Evolutionary conservation across 1,140 invertebrate genomes (phyloP).

Genomic region (Latrodectus geometricus): DNA sequence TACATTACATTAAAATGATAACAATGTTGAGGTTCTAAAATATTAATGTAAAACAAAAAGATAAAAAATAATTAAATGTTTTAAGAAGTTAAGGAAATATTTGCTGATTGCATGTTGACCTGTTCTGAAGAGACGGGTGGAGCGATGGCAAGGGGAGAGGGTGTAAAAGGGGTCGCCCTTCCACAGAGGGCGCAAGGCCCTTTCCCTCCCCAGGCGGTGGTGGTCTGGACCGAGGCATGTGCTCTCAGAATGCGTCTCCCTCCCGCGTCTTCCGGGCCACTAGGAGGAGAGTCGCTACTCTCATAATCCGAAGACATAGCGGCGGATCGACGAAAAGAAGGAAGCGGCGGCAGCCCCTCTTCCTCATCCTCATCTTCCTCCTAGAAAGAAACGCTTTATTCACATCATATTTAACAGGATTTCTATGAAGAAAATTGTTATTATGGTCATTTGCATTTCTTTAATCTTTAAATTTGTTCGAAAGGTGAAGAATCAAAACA

Average conservation of each 20-base stretch:
- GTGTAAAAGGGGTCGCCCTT: constrained; percentile 21
- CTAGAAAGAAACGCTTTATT: background rate
- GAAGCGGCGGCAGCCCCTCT: constrained; percentile 26
- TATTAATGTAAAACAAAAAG: too few species aligned
- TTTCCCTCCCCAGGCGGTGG: background rate
- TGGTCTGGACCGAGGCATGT: constrained; percentile 42
- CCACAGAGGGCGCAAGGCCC: constrained; percentile 52
- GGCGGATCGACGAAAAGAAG: constrained; percentile 62
- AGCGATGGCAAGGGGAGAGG: constrained; percentile 45
- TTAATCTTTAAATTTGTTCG: too few species aligned
- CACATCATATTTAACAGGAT: too few species aligned
- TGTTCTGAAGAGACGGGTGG: constrained; percentile 4
- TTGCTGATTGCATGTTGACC: background rate
- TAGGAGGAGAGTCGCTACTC: constrained; percentile 69
- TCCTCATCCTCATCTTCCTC: constrained; percentile 51
- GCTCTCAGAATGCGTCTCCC: constrained; percentile 24
- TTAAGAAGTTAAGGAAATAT: background rate
- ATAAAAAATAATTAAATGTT: too few species aligned
- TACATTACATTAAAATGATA: too few species aligned
- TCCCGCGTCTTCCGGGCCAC: constrained; percentile 66
- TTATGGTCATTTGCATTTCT: too few species aligned
- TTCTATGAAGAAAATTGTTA: too few species aligned
- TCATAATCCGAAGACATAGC: constrained; percentile 71
- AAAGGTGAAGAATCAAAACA: too few species aligned
- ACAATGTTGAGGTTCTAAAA: too few species aligned